phyloP scores from a whole-genome alignment of 2,113 vertebrate genomes.

The Oncorhynchus gorbuscha region DNA sequence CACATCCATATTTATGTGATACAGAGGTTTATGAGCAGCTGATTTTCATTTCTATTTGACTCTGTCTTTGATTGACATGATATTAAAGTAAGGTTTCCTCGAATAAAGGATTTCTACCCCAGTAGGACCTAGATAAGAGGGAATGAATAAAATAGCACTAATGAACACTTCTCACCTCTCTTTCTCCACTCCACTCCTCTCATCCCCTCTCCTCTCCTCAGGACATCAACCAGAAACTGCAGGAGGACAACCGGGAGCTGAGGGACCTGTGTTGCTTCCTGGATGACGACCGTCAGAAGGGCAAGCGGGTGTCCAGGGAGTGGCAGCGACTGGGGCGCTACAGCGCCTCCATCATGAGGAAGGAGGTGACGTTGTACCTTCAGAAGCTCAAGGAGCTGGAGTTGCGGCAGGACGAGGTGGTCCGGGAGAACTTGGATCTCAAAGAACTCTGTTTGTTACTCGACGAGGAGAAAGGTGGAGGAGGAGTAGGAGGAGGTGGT shows the following conservation, averaged over 20 bases:
- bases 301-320: slow-evolving; percentile 92
- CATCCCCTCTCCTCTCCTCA: slow-evolving; percentile 38
- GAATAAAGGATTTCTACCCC: background rate
- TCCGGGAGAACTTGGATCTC: slow-evolving; percentile 92
- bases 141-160: too few relatives aligned
- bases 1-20: background rate
- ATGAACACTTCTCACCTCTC: background rate
- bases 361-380: slow-evolving; percentile 92
- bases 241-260: slow-evolving; percentile 96
- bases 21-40: too few relatives aligned
- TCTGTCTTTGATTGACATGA: too few relatives aligned
- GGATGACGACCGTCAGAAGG: slow-evolving; percentile 95
- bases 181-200: background rate
- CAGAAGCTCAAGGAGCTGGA: slow-evolving; percentile 96
- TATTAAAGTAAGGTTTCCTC: too few relatives aligned
- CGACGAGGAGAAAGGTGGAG: slow-evolving; percentile 84
- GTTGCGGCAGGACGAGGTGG: slow-evolving; percentile 89
- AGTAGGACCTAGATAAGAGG: too few relatives aligned
- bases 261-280: slow-evolving; percentile 96
- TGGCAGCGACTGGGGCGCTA: slow-evolving; percentile 95
- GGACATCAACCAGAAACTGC: slow-evolving; percentile 98
- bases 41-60: too few relatives aligned
- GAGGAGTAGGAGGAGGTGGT: slow-evolving; percentile 30
- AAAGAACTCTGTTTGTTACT: slow-evolving; percentile 92
- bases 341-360: slow-evolving; percentile 93